Conservation (phyloP, 37 sponge, comb jelly and placozoan species). For the Ianthella basta region DNA sequence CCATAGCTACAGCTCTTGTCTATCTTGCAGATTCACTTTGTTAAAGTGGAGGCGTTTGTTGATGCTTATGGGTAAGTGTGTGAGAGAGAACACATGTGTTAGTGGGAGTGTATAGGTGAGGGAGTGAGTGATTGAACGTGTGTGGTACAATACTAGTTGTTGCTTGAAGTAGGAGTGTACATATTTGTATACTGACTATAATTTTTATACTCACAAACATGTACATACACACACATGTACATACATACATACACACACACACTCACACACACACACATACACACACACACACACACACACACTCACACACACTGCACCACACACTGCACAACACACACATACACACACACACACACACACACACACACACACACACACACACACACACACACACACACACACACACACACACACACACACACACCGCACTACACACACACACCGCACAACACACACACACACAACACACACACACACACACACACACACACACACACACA, state of each 20-base stretch:
- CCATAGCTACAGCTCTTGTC: too few species aligned
- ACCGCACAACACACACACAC: too few species aligned
- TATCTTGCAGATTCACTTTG: background rate
- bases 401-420: constrained; percentile 55
- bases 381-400: constrained; percentile 54
- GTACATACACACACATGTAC: constrained; percentile 7
- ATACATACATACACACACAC: constrained; percentile 22
- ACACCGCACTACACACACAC: too few species aligned
- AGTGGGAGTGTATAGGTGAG: constrained; percentile 21
- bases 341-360: constrained; percentile 32
- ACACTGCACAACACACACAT: constrained; percentile 43
- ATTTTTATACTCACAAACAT: background rate
- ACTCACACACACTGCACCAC: constrained; percentile 30
- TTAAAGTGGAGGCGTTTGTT: background rate
- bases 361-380: constrained; percentile 36
- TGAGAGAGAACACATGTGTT: constrained; percentile 4
- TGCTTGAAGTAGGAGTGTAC: too few species aligned
- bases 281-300: constrained; percentile 38
- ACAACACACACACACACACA: background rate
- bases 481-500: too few species aligned
- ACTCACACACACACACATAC: constrained; percentile 21
- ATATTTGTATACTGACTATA: background rate
- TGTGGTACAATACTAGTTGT: too few species aligned
- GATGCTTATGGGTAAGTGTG: background rate
- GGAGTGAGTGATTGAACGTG: constrained; percentile 9